A percentile compares a stretch with the other conserved stretches of the same genome.
These are phyloP conservation scores for Megaleporinus macrocephalus DNA, from an alignment of 2,113 vertebrate genomes.

Conservation along the genomic window DNA sequence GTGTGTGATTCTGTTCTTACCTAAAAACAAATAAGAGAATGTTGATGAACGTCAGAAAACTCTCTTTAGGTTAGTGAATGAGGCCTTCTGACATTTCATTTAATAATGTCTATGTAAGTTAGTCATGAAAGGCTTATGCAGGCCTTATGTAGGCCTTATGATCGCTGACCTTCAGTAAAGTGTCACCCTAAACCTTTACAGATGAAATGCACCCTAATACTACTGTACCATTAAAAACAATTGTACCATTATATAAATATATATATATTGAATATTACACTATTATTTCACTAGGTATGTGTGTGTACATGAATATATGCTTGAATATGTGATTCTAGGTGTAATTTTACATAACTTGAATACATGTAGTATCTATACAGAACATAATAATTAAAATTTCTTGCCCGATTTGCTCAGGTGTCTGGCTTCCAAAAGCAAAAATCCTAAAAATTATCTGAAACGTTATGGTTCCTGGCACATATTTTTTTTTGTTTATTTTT, in stretches of 20 bases:
- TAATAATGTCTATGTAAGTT: no score
- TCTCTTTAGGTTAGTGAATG: no score
- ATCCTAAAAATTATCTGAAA: not conserved
- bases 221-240: conserved; percentile 73
- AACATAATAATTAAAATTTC: conserved; percentile 51
- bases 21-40: no score
- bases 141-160: no score
- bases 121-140: no score
- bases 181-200: conserved; percentile 60
- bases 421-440: conserved; percentile 48
- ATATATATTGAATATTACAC: conserved; percentile 70
- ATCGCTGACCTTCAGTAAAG: no score
- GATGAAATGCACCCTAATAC: conserved; percentile 70
- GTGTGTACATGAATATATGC: conserved; percentile 81
- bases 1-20: no score
- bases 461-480: not conserved
- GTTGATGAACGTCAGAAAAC: no score
- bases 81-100: no score
- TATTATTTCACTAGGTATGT: conserved; percentile 76
- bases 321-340: conserved; percentile 80
- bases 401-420: conserved; percentile 75
- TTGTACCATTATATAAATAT: conserved; percentile 55
- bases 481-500: conserved; percentile 5
- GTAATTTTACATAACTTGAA: conserved; percentile 79
- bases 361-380: conserved; percentile 62